Base-by-base conservation (phyloP, 2,113 vertebrate genomes). In the Chloropsis hardwickii region DNA sequence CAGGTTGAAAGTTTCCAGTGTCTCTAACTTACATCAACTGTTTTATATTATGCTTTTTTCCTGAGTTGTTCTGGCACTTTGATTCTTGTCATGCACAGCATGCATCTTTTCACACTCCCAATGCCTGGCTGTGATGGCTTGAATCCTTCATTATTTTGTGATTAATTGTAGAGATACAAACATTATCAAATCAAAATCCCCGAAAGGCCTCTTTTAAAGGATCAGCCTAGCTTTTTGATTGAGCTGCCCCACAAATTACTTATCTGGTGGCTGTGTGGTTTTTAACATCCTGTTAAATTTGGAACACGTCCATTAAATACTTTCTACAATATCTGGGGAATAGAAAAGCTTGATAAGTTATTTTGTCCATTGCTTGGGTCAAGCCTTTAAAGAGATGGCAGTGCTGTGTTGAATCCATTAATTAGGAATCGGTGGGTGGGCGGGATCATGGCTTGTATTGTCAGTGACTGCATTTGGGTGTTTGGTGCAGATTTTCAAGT, bases 241-340 rank as follows among this genome's bases (percentile, higher is more conserved):
- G 89, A 94, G 90, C 86, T 95, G 77, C 86, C 93, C 61, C 60
- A 42, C 92, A 80, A 93, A 92, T 92, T 95, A 90, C 82, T 96
- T 96, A 83, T 90, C 95, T 97, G 88, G 89, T 94, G 96, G 31
- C 64, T 87, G n/a, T 96, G 90, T 95, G 86, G 86, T 95, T 97
- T 96, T 94, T 92, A 97, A 77, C 81, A 93, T 97, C 92, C 95
- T 97, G 81, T 88, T 95, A 80, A 88, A 92, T 94, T 86, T 97
- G 96, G 92, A 97, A 85, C 56, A 18, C 21, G 44, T 79, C 93
- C 91, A 81, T 87, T 62, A 95, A 96, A 94, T 96, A 95, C 86
- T 97, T 89, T 88, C 54, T 88, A 85, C 60, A 82, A 6, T 96
- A 80, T 89, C 91, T 94, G 70, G 95, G 45, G 76, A 97, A 48